Conservation (phyloP, 2,888 invertebrate species). For the Bellardia pandia region DNA sequence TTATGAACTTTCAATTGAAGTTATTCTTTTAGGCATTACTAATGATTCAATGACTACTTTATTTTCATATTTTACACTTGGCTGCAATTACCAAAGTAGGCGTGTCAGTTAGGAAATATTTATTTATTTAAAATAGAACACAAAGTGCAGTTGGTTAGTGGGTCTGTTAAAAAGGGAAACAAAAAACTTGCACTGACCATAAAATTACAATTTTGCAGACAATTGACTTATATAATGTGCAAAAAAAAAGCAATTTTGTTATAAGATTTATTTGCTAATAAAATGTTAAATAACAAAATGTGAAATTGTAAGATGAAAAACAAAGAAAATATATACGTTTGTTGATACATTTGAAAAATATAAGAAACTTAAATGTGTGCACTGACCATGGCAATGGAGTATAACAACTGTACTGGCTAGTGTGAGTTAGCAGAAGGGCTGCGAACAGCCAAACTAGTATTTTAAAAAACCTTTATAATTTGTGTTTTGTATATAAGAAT, state of each 20-base stretch:
- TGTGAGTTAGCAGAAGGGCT: constrained; percentile 38
- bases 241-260: constrained; percentile 41
- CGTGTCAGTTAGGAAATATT: neutral
- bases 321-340: neutral
- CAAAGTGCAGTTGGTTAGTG: constrained; percentile 18
- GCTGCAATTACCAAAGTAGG: neutral
- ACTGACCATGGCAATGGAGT: constrained; percentile 81
- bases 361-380: constrained; percentile 70
- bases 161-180: constrained; percentile 9
- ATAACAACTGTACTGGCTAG: constrained; percentile 49
- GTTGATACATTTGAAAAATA: neutral
- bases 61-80: constrained; percentile 36
- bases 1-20: constrained; percentile 19
- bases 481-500: no score
- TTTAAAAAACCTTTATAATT: no score
- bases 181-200: neutral
- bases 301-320: constrained; percentile 22
- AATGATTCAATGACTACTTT: constrained; percentile 21
- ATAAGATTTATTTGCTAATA: neutral
- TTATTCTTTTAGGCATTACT: constrained; percentile 10
- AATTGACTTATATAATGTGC: constrained; percentile 58
- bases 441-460: neutral
- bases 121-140: neutral
- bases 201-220: neutral
- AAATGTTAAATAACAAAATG: constrained; percentile 55